Conservation (phyloP, 2,113 vertebrate species). For the Myanophis thanlyinensis region DNA sequence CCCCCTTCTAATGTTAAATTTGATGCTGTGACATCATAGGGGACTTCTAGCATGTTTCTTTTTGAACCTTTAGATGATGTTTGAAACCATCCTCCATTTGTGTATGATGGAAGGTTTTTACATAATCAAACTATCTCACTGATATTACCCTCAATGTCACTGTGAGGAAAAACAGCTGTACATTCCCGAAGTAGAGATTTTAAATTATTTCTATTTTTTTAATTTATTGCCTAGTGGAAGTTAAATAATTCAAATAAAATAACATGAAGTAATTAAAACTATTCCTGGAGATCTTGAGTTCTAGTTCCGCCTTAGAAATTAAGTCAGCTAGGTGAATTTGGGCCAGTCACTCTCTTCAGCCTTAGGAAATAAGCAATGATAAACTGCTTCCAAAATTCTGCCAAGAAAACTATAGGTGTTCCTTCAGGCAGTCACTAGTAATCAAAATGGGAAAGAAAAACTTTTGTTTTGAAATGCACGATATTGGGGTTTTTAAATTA, state of each 20-base stretch:
- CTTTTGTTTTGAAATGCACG: background rate
- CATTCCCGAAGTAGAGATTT: background rate
- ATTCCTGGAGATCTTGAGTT: background rate
- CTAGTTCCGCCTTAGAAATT: background rate
- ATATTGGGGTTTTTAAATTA: background rate
- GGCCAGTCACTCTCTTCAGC: background rate
- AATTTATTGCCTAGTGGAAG: background rate
- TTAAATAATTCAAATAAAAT: background rate
- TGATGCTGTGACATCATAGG: background rate
- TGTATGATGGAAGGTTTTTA: background rate
- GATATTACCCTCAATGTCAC: background rate
- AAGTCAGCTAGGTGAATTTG: background rate
- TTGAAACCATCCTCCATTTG: background rate
- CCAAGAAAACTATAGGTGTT: background rate
- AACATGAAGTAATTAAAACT: background rate
- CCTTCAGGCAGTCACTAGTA: background rate
- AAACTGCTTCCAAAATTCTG: background rate
- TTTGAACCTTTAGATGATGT: background rate
- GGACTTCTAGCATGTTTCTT: background rate
- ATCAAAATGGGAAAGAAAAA: background rate
- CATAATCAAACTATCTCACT: background rate
- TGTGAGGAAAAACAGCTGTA: background rate
- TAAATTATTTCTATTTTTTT: background rate
- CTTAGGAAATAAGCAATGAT: background rate
- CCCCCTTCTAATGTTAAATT: background rate